Evolutionary conservation across 2,888 invertebrate genomes (phyloP).

Genomic region (Hydrotaea cyrtoneurina): DNA sequence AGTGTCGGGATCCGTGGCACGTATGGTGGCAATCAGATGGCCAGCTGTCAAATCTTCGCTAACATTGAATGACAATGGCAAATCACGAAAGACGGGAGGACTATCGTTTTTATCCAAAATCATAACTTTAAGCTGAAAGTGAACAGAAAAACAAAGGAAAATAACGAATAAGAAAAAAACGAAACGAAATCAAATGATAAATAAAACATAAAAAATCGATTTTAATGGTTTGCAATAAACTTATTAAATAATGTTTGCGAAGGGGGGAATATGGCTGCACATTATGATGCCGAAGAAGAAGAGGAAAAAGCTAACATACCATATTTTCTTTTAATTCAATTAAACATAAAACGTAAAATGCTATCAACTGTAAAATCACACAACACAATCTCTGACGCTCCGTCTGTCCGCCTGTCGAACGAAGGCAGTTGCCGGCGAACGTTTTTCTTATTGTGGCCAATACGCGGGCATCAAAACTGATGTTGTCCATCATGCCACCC

Average conservation of each 20-base stretch:
- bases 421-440: conserved; percentile 23
- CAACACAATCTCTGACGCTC: conserved; percentile 53
- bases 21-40: conserved; percentile 88
- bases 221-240: conserved; percentile 62
- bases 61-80: conserved; percentile 87
- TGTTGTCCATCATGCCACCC: conserved; percentile 69
- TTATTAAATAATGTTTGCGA: conserved; percentile 48
- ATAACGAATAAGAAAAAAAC: background rate
- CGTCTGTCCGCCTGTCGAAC: conserved; percentile 1
- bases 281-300: background rate
- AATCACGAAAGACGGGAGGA: conserved; percentile 92
- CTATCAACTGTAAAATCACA: conserved; percentile 71
- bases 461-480: conserved; percentile 66
- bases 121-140: conserved; percentile 90
- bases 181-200: conserved; percentile 27
- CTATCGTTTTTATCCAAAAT: conserved; percentile 96
- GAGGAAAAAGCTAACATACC: conserved; percentile 49
- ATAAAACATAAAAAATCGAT: conserved; percentile 60
- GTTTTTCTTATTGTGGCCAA: conserved; percentile 30
- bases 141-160: conserved; percentile 43
- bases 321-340: conserved; percentile 70
- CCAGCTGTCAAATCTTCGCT: conserved; percentile 93
- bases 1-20: conserved; percentile 92
- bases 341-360: conserved; percentile 67
- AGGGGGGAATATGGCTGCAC: background rate